Conservation (phyloP, 2,888 invertebrate genomes). For the Nebria salina region DNA sequence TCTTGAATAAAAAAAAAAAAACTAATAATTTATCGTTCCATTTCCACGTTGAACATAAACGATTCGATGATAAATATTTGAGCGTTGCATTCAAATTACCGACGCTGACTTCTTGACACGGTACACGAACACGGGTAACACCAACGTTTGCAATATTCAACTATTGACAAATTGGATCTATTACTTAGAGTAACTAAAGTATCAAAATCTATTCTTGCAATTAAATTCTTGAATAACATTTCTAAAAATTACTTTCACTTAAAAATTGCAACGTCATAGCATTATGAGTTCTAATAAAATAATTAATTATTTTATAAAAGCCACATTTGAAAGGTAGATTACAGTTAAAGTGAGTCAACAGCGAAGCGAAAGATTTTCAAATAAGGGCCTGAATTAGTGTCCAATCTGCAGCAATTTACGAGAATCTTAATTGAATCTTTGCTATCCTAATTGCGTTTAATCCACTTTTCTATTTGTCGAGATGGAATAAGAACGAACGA, state of each 20-base stretch:
- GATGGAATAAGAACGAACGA: not conserved
- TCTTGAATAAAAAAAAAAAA: conserved; percentile 22
- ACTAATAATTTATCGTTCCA: conserved; percentile 38
- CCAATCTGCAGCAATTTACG: not conserved
- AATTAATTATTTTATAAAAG: too few species aligned
- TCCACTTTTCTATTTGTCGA: not conserved
- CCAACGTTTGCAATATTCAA: not conserved
- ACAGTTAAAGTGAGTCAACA: too few species aligned
- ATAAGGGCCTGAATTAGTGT: not conserved
- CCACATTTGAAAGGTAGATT: too few species aligned
- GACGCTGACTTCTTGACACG: conserved; percentile 23
- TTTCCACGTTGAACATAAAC: conserved; percentile 35
- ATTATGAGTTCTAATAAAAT: too few species aligned
- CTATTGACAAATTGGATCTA: not conserved
- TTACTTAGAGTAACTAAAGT: not conserved
- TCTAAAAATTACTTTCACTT: too few species aligned
- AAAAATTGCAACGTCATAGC: too few species aligned
- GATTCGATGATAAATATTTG: conserved; percentile 40
- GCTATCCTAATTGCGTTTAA: conserved; percentile 1
- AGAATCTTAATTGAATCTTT: conserved; percentile 10
- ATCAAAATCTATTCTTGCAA: too few species aligned
- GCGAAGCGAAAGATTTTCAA: too few species aligned
- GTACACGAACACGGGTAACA: conserved; percentile 21
- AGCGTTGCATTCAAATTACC: conserved; percentile 27
- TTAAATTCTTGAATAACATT: too few species aligned